Evolutionary conservation across 2,888 invertebrate genomes (phyloP).

Genomic region (Tricholauxania praeusta): DNA sequence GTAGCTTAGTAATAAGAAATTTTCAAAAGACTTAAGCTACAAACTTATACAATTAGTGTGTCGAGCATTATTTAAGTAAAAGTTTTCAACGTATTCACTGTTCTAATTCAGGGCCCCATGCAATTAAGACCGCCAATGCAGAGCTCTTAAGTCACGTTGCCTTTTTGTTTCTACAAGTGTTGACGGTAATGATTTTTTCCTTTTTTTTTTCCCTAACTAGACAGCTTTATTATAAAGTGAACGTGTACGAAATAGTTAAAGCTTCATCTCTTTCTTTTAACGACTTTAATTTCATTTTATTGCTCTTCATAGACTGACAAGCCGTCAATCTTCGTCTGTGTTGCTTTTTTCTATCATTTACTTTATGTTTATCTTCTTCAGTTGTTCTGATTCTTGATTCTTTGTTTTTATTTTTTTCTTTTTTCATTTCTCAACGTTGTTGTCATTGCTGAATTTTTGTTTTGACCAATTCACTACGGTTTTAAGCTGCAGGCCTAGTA

Average conservation of each 20-base stretch:
- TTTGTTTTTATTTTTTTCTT: not conserved
- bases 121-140: not conserved
- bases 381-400: not conserved
- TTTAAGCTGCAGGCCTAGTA: not conserved
- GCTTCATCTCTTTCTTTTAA: too few relatives aligned
- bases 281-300: not conserved
- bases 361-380: not conserved
- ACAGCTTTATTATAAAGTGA: not conserved
- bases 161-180: not conserved
- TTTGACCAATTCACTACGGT: constrained; percentile 19
- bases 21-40: too few relatives aligned
- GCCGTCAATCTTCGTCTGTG: not conserved
- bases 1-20: too few relatives aligned
- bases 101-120: too few relatives aligned
- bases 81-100: too few relatives aligned
- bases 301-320: not conserved
- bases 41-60: too few relatives aligned
- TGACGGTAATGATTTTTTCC: constrained; percentile 1
- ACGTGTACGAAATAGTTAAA: too few relatives aligned
- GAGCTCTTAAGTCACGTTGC: not conserved
- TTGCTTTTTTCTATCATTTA: not conserved
- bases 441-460: constrained; percentile 5
- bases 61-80: too few relatives aligned
- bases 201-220: not conserved
- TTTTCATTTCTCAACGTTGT: not conserved